Percentiles rank a stretch among this genome's conserved stretches.
These are phyloP conservation scores for Dicentrarchus labrax DNA, from an alignment of 2,113 vertebrate genomes.

Conservation along the genomic window DNA sequence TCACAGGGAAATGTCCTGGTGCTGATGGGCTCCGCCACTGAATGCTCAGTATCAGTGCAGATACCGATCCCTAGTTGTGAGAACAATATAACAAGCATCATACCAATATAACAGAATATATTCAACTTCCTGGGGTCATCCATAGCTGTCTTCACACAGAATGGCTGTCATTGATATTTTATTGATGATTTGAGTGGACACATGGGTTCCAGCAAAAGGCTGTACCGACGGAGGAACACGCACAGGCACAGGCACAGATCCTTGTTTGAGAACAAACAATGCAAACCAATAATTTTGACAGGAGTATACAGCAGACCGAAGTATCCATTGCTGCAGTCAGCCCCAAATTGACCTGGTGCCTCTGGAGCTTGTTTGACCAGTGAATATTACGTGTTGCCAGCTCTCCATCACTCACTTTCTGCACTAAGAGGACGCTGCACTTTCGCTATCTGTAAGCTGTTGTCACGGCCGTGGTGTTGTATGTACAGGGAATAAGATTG, in stretches of 20 bases:
- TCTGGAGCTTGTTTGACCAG: conserved; percentile 64
- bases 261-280: conserved; percentile 23
- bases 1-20: too few species aligned
- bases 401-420: conserved; percentile 49
- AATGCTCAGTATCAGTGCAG: background rate
- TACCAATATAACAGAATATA: conserved; percentile 1
- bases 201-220: background rate
- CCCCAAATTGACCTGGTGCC: conserved; percentile 46
- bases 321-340: conserved; percentile 29
- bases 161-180: background rate
- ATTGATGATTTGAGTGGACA: conserved; percentile 11
- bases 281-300: conserved; percentile 8
- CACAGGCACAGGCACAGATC: background rate
- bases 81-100: background rate
- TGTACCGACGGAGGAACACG: background rate
- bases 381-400: conserved; percentile 50
- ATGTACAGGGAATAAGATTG: conserved; percentile 62
- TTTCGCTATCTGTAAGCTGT: conserved; percentile 56
- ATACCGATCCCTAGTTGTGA: conserved; percentile 1
- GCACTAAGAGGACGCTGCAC: conserved; percentile 48
- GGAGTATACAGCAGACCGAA: conserved; percentile 1
- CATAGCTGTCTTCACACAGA: conserved; percentile 4
- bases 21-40: too few species aligned
- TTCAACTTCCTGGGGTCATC: background rate
- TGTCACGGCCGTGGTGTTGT: conserved; percentile 51